These are phyloP conservation scores for Amblyraja radiata DNA, from an alignment of 2,797 vertebrate genomes.

Conservation along the genomic window DNA sequence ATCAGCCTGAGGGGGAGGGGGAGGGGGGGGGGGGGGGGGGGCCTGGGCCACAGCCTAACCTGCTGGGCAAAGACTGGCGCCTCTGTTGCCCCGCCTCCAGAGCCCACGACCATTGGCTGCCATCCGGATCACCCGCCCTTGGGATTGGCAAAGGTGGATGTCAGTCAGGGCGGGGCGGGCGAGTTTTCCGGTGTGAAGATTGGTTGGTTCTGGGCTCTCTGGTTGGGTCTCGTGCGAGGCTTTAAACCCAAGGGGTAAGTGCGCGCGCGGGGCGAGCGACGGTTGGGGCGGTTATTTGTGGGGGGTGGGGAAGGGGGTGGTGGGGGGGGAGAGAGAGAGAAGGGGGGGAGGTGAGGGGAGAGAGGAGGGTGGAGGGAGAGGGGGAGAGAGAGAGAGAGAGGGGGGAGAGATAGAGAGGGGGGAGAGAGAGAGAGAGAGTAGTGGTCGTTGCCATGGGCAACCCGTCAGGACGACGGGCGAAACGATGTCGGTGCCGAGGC, in stretches of 20 bases:
- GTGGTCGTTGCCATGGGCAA: no score
- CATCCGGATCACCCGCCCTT: constrained; percentile 37
- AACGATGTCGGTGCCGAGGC: no score
- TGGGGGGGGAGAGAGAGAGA: neutral
- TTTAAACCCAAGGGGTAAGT: constrained; percentile 30
- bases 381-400: no score
- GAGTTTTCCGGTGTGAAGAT: neutral
- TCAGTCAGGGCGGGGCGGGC: neutral
- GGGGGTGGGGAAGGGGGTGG: neutral
- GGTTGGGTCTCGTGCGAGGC: constrained; percentile 16
- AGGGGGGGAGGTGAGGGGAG: neutral
- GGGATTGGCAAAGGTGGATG: neutral
- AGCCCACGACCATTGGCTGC: neutral
- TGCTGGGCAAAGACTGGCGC: neutral
- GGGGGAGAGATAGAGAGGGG: no score
- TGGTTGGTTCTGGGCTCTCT: neutral
- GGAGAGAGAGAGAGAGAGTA: no score
- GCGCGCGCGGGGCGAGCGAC: neutral
- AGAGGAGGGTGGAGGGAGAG: constrained; percentile 42
- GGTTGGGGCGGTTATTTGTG: neutral
- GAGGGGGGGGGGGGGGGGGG: no score
- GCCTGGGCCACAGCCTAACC: neutral
- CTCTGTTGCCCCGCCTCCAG: neutral
- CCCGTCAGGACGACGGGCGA: no score
- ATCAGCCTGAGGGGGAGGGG: neutral